These are phyloP conservation scores for Encarsia formosa DNA, from an alignment of 2,888 invertebrate genomes.

Conservation along the genomic window DNA sequence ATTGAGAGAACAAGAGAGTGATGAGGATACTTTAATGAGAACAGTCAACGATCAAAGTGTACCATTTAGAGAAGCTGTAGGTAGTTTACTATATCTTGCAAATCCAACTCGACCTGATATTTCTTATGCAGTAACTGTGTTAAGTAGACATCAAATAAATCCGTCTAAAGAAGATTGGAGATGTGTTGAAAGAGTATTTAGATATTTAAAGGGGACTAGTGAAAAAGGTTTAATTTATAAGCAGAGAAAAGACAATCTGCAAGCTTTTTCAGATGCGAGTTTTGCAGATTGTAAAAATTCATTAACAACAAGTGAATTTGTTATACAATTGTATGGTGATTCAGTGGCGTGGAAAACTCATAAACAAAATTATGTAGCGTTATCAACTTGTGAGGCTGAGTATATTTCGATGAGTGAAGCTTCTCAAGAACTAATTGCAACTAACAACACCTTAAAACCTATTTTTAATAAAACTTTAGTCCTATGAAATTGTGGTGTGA, in stretches of 20 bases:
- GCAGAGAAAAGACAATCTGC: too few species aligned
- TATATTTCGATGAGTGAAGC: conserved; percentile 1
- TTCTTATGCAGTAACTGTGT: conserved; percentile 15
- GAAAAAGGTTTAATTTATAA: neutral
- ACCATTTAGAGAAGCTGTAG: too few species aligned
- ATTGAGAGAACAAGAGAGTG: too few species aligned
- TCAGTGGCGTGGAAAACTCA: conserved; percentile 12
- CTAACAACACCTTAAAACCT: conserved; percentile 21
- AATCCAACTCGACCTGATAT: conserved; percentile 19
- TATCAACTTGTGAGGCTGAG: conserved; percentile 19
- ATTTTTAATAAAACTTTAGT: conserved; percentile 15
- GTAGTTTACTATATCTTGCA: conserved; percentile 30
- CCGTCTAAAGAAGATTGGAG: conserved; percentile 9
- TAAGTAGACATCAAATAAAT: conserved; percentile 19
- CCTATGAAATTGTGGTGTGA: conserved; percentile 28
- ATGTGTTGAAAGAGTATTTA: conserved; percentile 3
- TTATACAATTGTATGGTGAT: neutral
- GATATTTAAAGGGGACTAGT: neutral
- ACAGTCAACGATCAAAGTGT: too few species aligned
- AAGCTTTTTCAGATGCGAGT: conserved; percentile 6
- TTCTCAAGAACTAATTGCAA: neutral
- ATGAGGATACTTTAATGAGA: too few species aligned
- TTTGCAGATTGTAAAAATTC: conserved; percentile 7
- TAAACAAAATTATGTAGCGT: conserved; percentile 12
- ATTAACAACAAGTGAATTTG: conserved; percentile 12